Base-by-base conservation (phyloP, 2,888 invertebrate genomes). In the Blastobasis adustella region DNA sequence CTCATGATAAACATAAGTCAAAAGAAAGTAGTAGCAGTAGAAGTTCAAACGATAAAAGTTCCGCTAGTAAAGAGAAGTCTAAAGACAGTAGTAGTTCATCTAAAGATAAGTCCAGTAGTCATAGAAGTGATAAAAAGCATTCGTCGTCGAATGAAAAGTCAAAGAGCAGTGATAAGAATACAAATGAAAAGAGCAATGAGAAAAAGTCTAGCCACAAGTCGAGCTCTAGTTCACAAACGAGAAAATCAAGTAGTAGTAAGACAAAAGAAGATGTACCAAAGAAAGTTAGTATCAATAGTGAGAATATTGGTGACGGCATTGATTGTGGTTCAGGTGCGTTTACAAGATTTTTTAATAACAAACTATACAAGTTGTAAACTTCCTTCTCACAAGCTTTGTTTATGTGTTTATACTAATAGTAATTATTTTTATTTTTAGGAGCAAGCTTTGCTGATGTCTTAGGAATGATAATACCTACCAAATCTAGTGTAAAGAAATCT, bases 391-490 rank as follows among this genome's bases (percentile, higher is more conserved):
- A n/a, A n/a, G n/a, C n/a, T n/a, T n/a, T n/a, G n/a, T n/a, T n/a
- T n/a, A n/a, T n/a, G n/a, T n/a, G n/a, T n/a, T n/a, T n/a, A n/a
- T n/a, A n/a, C n/a, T n/a, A n/a, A n/a, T n/a, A n/a, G n/a, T n/a
- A n/a, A n/a, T n/a, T n/a, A n/a, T n/a, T n/a, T n/a, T n/a, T n/a
- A n/a, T n/a, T 42, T 82, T 75, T 76, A 85, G 95, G 95, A 45
- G 92, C 94, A n/a, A 95, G 94, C 83, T 96, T 96, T 81, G 95
- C 93, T 5, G 95, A 95, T 79, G 95, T 94, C 0, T 86, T 96
- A 3, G 95, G 95, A 1, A 94, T 95, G 93, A 89, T 93, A 54
- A 90, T 90, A 62, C 90, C 91, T 10, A 72, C 80, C 23, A 85
- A 88, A 67, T 58, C 83, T 52, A 86, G 89, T 72, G 85, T 89